A percentile compares a stretch with the other conserved stretches of the same genome.
These are phyloP conservation scores for Acronicta psi DNA, from an alignment of 2,888 invertebrate genomes.

Conservation along the genomic window DNA sequence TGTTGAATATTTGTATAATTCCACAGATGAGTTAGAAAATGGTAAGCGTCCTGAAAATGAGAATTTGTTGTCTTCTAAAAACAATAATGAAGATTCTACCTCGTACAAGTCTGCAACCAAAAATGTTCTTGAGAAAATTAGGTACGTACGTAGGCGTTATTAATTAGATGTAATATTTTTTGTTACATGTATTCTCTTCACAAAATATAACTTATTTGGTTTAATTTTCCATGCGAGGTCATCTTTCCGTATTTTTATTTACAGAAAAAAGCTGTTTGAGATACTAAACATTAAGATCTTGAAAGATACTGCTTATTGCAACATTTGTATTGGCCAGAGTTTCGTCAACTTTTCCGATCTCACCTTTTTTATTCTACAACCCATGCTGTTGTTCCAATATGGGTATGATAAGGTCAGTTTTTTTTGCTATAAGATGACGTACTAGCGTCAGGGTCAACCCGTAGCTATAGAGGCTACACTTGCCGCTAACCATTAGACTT, in stretches of 20 bases:
- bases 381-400: conserved; percentile 89
- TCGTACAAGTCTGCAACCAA: background rate
- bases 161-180: background rate
- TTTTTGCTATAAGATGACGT: no score
- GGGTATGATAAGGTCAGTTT: conserved; percentile 82
- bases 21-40: conserved; percentile 68
- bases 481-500: no score
- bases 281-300: conserved; percentile 84
- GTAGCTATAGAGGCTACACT: no score
- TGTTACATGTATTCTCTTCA: background rate
- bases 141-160: conserved; percentile 20
- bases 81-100: conserved; percentile 21
- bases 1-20: conserved; percentile 37
- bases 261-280: conserved; percentile 41
- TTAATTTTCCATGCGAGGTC: no score
- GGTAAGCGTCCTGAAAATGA: conserved; percentile 60
- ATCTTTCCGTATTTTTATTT: conserved; percentile 5
- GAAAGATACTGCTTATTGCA: conserved; percentile 87
- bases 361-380: conserved; percentile 90
- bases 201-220: no score
- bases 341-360: conserved; percentile 90
- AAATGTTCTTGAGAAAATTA: conserved; percentile 28
- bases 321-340: conserved; percentile 89
- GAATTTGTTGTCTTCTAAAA: conserved; percentile 64
- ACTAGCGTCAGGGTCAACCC: no score